Base-by-base conservation (phyloP, 2,888 invertebrate species). In the Heliconius hortense region DNA sequence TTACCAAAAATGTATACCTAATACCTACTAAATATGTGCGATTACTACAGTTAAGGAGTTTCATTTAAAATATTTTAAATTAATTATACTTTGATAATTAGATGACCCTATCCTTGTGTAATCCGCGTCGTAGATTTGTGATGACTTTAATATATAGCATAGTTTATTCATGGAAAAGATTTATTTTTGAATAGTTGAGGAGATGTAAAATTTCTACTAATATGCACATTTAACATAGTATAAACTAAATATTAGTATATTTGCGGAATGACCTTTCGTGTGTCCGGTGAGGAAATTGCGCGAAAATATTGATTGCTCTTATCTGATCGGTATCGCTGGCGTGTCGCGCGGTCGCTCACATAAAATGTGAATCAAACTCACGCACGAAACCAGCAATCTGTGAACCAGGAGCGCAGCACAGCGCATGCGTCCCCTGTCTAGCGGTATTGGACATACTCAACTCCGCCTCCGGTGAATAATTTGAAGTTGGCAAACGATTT, bases 251-350 rank as follows among this genome's bases (percentile, higher is more conserved):
- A 43, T 62, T 62, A 28, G 8, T 60, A 13, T 71, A 71, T 82
- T 82, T 75, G 80, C 81, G 71, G 73, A 75, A 75, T 89, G 92
- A 93, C 93, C 93, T 93, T 92, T 93, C 90, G 91, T 90, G 91
- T 90, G 87, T 84, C 85, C 82, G 81, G 84, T 84, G 87, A 76
- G 86, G 85, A 86, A 88, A 91, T 92, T 91, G 93, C 91, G 93
- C 93, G 90, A 93, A 93, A 89, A 87, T 93, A 85, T 86, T 81
- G 86, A 86, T 86, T 86, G 80, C 80, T 79, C 84, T 86, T 86
- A 86, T 86, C 85, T 85, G 82, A 85, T 84, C 84, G 83, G 77
- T 81, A 83, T 83, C 83, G 83, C 77, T 82, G 87, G 89, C 91
- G 89, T 92, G 93, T 89, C 89, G 90, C 87, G 82, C 82, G 81